These are phyloP conservation scores for Condylura cristata DNA, from an alignment of 2,113 vertebrate species.

Conservation along the genomic window DNA sequence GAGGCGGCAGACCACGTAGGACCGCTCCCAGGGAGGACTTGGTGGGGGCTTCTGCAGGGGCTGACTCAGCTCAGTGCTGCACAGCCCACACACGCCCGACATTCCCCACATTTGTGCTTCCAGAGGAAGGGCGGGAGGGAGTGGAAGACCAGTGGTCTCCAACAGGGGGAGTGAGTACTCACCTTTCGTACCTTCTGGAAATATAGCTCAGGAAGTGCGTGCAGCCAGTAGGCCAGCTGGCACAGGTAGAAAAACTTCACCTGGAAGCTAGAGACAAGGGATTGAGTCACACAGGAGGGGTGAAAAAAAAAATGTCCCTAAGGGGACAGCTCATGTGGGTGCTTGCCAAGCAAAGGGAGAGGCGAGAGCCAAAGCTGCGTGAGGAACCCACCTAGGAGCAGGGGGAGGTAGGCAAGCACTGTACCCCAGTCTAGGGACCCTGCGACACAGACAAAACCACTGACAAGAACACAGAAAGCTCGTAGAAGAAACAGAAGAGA, in stretches of 20 bases:
- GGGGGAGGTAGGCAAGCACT: rapidly evolving
- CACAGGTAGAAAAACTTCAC: conserved; percentile 99
- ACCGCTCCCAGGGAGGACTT: neutral
- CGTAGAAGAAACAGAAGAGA: neutral
- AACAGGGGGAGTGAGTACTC: conserved; percentile 69
- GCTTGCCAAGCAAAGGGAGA: too few relatives aligned
- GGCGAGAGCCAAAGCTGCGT: neutral
- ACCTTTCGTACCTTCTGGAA: conserved; percentile 99
- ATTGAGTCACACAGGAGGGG: neutral
- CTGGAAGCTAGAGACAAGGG: conserved; percentile 91
- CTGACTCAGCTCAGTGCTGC: neutral
- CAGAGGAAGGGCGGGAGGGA: neutral
- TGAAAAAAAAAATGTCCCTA: rapidly evolving
- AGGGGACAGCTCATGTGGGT: neutral
- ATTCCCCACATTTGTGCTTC: too few relatives aligned
- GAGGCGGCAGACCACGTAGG: neutral
- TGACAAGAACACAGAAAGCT: neutral
- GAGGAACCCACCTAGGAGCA: neutral
- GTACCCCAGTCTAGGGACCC: neutral
- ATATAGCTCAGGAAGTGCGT: conserved; percentile 96
- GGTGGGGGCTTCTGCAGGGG: neutral
- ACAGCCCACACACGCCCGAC: rapidly evolving
- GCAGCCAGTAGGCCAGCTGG: conserved; percentile 98
- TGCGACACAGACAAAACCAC: neutral
- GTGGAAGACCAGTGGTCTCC: rapidly evolving